Conservation (phyloP, 2,888 invertebrate genomes). For the Amblyjoppa fuscipennis region DNA sequence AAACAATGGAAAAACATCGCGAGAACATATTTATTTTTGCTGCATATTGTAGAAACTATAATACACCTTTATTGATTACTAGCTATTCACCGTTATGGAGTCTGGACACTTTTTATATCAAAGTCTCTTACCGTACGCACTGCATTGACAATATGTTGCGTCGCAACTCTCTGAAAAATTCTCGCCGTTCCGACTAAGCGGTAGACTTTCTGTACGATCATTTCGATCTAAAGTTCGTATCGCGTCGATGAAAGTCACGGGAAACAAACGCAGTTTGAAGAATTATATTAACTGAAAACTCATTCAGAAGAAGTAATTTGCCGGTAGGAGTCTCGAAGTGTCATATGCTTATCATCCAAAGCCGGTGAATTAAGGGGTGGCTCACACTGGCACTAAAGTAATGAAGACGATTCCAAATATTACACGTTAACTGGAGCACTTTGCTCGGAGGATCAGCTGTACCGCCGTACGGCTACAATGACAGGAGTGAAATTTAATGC, state of each 20-base stretch:
- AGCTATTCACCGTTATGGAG: neutral
- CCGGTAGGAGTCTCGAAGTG: neutral
- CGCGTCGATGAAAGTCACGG: neutral
- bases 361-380: neutral
- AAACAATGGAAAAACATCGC: neutral
- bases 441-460: conserved; percentile 9
- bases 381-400: neutral
- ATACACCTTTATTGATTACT: neutral
- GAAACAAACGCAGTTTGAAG: neutral
- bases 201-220: conserved; percentile 54
- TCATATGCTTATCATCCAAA: neutral
- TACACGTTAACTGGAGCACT: neutral
- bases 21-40: neutral
- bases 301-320: neutral
- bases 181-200: conserved; percentile 48
- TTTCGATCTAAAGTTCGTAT: conserved; percentile 9
- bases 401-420: neutral
- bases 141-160: conserved; percentile 34
- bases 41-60: neutral
- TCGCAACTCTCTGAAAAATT: conserved; percentile 43
- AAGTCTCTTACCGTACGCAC: conserved; percentile 16
- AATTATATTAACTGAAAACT: neutral
- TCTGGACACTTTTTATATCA: neutral
- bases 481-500: neutral
- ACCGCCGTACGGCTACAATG: neutral